A percentile compares a stretch with the other conserved stretches of the same genome.
Evolutionary conservation across 2,797 vertebrate species (phyloP).

Genomic region (Gephyroberyx darwinii): DNA sequence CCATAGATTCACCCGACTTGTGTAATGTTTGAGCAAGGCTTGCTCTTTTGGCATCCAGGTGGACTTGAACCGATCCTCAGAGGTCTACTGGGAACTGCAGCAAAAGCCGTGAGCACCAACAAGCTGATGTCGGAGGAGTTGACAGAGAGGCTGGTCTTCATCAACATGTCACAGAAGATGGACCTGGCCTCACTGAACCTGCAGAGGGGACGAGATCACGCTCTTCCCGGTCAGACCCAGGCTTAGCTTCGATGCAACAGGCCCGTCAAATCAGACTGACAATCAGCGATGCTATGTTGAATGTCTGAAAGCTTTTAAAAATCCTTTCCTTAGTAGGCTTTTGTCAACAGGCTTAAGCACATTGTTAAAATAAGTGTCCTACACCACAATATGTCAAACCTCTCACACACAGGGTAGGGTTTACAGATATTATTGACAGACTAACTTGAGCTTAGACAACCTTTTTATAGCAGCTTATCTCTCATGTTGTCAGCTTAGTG

Average conservation of each 20-base stretch:
- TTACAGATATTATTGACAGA: not conserved
- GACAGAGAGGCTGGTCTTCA: slow-evolving; percentile 87
- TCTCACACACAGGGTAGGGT: not conserved
- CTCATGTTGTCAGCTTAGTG: not conserved
- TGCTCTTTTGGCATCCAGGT: slow-evolving; percentile 75
- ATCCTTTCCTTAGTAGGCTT: not conserved
- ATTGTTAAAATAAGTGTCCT: not conserved
- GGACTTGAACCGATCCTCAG: slow-evolving; percentile 91
- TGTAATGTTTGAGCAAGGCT: not conserved
- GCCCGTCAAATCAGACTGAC: slow-evolving; percentile 8
- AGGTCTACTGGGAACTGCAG: slow-evolving; percentile 85
- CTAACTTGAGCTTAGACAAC: not conserved
- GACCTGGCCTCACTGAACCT: slow-evolving; percentile 94
- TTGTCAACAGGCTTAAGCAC: not conserved
- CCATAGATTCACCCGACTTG: not conserved
- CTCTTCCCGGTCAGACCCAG: slow-evolving; percentile 86
- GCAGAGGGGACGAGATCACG: slow-evolving; percentile 94
- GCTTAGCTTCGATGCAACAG: not conserved
- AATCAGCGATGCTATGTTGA: not conserved
- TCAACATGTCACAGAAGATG: slow-evolving; percentile 79
- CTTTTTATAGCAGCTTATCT: not conserved
- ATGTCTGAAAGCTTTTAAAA: slow-evolving; percentile 1
- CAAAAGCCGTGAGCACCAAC: slow-evolving; percentile 77
- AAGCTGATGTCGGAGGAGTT: slow-evolving; percentile 88
- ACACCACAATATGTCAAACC: not conserved